A percentile compares a stretch with the other conserved stretches of the same genome.
These are phyloP conservation scores for Drosophila paranaensis DNA, from an alignment of 2,888 invertebrate genomes.

Conservation along the genomic window DNA sequence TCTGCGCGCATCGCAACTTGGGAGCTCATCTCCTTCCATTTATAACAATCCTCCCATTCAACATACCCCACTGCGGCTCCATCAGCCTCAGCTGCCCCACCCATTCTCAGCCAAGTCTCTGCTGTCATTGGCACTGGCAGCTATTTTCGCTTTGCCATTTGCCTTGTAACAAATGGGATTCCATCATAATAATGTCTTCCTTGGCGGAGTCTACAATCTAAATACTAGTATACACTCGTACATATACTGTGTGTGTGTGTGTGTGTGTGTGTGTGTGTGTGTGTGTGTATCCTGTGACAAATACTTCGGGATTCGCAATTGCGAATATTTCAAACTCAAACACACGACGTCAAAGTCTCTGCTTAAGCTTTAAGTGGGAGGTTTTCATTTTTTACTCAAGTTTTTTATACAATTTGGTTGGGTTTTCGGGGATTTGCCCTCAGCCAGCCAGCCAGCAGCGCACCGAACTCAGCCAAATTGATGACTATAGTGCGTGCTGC, in stretches of 20 bases:
- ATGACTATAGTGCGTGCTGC: constrained; percentile 80
- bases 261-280: constrained; percentile 15
- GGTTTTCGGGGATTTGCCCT: constrained; percentile 48
- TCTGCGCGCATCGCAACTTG: constrained; percentile 58
- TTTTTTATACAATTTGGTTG: constrained; percentile 24
- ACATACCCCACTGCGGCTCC: background rate
- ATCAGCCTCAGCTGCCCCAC: constrained; percentile 15
- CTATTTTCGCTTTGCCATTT: constrained; percentile 63
- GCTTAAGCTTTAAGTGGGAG: constrained; percentile 63
- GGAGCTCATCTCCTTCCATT: constrained; percentile 53
- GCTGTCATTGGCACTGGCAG: constrained; percentile 72
- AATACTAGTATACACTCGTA: constrained; percentile 36
- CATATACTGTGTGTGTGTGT: constrained; percentile 11
- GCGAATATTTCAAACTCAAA: constrained; percentile 78
- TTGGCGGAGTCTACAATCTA: constrained; percentile 57
- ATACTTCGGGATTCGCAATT: constrained; percentile 80
- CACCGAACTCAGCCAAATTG: constrained; percentile 62
- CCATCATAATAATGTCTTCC: constrained; percentile 81
- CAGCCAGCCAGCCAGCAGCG: constrained; percentile 28
- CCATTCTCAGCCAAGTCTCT: background rate
- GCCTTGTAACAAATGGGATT: constrained; percentile 80
- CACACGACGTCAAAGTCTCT: constrained; percentile 62
- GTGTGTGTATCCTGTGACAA: constrained; percentile 72
- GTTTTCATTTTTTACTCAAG: constrained; percentile 27
- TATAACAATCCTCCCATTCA: constrained; percentile 43